Evolutionary conservation across 2,888 invertebrate genomes (phyloP).

Genomic region (Parapristionchus giblindavisi): DNA sequence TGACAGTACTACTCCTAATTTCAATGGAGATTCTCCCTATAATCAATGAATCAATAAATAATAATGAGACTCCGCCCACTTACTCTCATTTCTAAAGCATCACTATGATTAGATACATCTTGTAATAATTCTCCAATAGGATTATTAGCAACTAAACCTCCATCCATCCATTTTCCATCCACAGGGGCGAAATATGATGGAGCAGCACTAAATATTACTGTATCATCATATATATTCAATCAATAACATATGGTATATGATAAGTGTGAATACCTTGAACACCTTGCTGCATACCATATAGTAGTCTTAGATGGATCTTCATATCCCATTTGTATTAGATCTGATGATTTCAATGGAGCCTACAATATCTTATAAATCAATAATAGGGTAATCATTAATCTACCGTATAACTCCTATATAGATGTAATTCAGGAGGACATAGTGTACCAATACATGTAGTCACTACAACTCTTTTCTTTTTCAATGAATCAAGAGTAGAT

Average conservation of each 20-base stretch:
- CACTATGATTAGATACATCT: slow-evolving; percentile 27
- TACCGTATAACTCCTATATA: slow-evolving; percentile 31
- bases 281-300: slow-evolving; percentile 37
- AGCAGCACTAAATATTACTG: slow-evolving; percentile 29
- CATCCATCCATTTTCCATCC: slow-evolving; percentile 37
- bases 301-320: slow-evolving; percentile 32
- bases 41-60: not conserved
- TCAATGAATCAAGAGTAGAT: slow-evolving; percentile 17
- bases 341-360: not conserved
- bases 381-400: not conserved
- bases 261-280: slow-evolving; percentile 21
- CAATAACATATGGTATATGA: too few relatives aligned
- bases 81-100: slow-evolving; percentile 33
- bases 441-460: slow-evolving; percentile 35
- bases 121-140: slow-evolving; percentile 17
- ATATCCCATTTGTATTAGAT: slow-evolving; percentile 26
- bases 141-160: slow-evolving; percentile 38
- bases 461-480: slow-evolving; percentile 16
- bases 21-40: slow-evolving; percentile 1
- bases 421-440: slow-evolving; percentile 28
- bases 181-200: slow-evolving; percentile 32
- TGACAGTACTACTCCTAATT: slow-evolving; percentile 33
- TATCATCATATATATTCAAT: not conserved
- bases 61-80: not conserved
- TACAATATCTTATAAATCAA: not conserved